These are phyloP conservation scores for Schizopygopsis malacanthus DNA, from an alignment of 2,797 vertebrate genomes.

Conservation along the genomic window DNA sequence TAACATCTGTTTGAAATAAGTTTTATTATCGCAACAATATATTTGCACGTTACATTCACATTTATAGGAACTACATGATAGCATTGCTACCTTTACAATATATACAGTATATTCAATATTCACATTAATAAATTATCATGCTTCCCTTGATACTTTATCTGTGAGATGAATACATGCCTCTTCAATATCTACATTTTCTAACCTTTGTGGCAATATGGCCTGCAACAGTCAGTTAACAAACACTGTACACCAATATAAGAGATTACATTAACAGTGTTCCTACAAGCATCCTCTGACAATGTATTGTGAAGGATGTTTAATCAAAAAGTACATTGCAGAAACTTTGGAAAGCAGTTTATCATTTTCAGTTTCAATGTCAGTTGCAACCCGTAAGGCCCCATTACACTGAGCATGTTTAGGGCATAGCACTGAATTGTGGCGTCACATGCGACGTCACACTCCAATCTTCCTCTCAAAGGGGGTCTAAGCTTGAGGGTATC, in stretches of 20 bases:
- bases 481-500: background rate
- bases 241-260: background rate
- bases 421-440: too few species aligned
- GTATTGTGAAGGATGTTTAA: background rate
- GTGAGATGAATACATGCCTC: background rate
- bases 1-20: conserved; percentile 3
- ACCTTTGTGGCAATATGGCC: too few species aligned
- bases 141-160: background rate
- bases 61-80: background rate
- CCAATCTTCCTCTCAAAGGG: background rate
- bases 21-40: background rate
- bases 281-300: background rate
- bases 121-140: background rate
- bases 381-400: too few species aligned
- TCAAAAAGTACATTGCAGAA: background rate
- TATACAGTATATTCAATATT: background rate
- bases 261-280: background rate
- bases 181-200: too few species aligned
- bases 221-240: background rate
- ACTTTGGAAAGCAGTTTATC: too few species aligned
- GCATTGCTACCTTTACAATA: background rate
- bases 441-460: background rate
- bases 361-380: too few species aligned
- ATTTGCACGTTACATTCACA: background rate
- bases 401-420: too few species aligned